Base-by-base conservation (phyloP, 2,797 vertebrate genomes). In the Spinus olivaceus region DNA sequence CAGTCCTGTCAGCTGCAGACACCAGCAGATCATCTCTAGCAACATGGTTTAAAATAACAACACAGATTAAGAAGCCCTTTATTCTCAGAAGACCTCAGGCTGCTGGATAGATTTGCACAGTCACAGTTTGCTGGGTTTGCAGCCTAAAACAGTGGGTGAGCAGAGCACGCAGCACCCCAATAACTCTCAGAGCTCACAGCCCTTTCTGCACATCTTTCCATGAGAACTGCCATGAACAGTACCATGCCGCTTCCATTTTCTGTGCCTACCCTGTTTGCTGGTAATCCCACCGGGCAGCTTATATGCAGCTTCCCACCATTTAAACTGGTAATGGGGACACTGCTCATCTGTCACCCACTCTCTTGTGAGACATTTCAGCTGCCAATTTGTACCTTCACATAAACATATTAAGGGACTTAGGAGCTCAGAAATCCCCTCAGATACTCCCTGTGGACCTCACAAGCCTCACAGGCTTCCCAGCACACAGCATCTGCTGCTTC, bases 151-250 rank as follows among this genome's bases (percentile, higher is more conserved):
- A 23, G 8, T 1, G 2, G 19, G 9, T 61, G 19, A 46, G 8
- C 9, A 42, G 51, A 81, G 19, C 12, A 32, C 25, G 7, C 0
- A 2, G 28, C 22, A 49, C 8, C 4, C 3, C 5, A 3, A 1
- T 6, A 32, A 22, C 2, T 32, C 14, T 5, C 18, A 60, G 14
- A 25, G 17, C 1, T 5, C 16, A 17, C 11, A 47, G 17, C 4
- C 22, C 12, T 73, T 51, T 14, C 33, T 33, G 6, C 19, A 25
- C 2, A 8, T 4, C 4, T 19, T 44, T 70, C 14, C 22, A 32
- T 2, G 4, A 1, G 1, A 72, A 2, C 16, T 24, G 19, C 22
- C 4, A 1, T 4, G 17, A 65, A 35, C 12, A 23, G 19, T 51
- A 25, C 1, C 24, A 6, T 0, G 1, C 3, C 3, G 1, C 6